These are phyloP conservation scores for Lasiurus cinereus DNA, from an alignment of 2,113 vertebrate species.

Conservation along the genomic window DNA sequence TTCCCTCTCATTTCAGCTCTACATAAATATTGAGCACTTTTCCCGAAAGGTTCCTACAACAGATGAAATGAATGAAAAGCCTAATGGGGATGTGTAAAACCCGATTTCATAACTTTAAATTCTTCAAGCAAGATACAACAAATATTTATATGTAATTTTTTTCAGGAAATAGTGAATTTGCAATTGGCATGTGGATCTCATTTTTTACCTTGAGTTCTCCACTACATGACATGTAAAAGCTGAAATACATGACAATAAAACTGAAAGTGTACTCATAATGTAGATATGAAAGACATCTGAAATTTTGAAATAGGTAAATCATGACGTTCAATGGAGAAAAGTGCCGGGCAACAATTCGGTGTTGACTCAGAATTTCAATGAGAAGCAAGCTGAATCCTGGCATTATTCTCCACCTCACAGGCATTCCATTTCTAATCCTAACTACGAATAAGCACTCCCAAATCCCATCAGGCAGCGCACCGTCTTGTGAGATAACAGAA, in stretches of 20 bases:
- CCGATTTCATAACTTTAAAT: slow-evolving; percentile 39
- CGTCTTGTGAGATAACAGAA: background rate
- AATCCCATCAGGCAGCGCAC: slow-evolving; percentile 14
- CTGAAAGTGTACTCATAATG: background rate
- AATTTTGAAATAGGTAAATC: slow-evolving; percentile 48
- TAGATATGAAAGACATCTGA: slow-evolving; percentile 29
- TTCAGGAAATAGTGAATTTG: slow-evolving; percentile 6
- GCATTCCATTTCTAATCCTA: slow-evolving; percentile 21
- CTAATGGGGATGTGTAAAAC: background rate
- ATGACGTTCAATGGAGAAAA: slow-evolving; percentile 40
- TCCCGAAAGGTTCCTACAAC: background rate
- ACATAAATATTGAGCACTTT: background rate
- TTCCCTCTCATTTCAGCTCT: background rate
- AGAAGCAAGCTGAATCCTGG: background rate
- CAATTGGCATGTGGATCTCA: slow-evolving; percentile 53
- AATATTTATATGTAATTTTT: background rate
- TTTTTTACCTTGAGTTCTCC: slow-evolving; percentile 29
- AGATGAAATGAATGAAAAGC: slow-evolving; percentile 28
- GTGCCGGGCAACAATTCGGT: background rate
- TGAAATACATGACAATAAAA: slow-evolving; percentile 48
- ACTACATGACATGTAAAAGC: slow-evolving; percentile 8
- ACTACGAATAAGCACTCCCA: slow-evolving; percentile 16
- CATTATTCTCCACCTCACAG: background rate
- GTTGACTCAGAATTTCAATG: slow-evolving; percentile 43
- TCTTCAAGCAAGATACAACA: slow-evolving; percentile 7